Percentiles rank a stretch among this genome's conserved stretches.
These are phyloP conservation scores for Elaphurus davidianus DNA, from an alignment of 2,113 vertebrate species.

Conservation along the genomic window DNA sequence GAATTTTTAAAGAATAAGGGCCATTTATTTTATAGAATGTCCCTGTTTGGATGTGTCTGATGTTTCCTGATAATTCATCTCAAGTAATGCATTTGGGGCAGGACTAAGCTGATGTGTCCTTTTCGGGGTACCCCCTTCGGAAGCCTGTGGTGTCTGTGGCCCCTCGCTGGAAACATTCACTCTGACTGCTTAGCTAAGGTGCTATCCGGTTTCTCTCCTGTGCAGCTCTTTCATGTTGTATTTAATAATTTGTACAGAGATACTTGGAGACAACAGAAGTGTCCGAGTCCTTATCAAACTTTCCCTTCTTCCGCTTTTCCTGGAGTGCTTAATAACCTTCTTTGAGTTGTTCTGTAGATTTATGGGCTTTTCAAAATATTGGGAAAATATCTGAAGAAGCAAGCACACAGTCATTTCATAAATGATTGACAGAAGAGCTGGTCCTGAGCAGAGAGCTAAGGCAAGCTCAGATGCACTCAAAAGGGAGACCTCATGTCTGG, in stretches of 20 bases:
- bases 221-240: not conserved
- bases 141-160: not conserved
- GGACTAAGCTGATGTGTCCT: not conserved
- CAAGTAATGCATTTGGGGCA: not conserved
- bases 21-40: not conserved
- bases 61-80: not conserved
- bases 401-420: not conserved
- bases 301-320: not conserved
- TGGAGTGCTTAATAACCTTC: not conserved
- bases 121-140: rapidly evolving
- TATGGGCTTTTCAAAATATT: not conserved
- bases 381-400: not conserved
- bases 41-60: not conserved
- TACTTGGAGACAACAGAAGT: not conserved
- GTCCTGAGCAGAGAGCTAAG: not conserved
- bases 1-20: not conserved
- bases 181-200: not conserved
- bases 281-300: not conserved
- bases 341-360: not conserved
- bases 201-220: not conserved
- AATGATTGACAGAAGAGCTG: not conserved
- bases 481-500: not conserved
- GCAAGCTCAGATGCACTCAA: not conserved
- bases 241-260: not conserved
- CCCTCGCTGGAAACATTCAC: not conserved